Evolutionary conservation across 2,888 invertebrate species (phyloP).

Genomic region (Conops quadrifasciatus): DNA sequence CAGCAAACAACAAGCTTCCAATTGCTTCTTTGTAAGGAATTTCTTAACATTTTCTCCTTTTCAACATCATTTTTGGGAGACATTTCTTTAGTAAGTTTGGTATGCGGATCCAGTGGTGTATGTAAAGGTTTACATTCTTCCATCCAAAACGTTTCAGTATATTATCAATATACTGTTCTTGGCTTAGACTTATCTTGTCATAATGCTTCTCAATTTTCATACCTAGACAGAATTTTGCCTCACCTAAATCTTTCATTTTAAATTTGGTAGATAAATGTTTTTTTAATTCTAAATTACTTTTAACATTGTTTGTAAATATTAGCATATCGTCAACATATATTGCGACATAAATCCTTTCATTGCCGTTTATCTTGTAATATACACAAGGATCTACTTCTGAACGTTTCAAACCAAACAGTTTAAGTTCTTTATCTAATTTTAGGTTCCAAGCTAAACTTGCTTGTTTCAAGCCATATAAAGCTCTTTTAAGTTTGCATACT

Average conservation of each 20-base stretch:
- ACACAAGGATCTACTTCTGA: background rate
- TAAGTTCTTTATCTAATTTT: background rate
- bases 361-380: background rate
- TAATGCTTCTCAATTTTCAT: background rate
- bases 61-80: slow-evolving; percentile 39
- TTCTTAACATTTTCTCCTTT: slow-evolving; percentile 38
- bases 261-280: background rate
- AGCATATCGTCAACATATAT: slow-evolving; percentile 3
- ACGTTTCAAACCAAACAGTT: background rate
- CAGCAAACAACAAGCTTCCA: slow-evolving; percentile 39
- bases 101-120: slow-evolving; percentile 24
- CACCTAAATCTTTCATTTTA: background rate
- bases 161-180: background rate
- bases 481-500: background rate
- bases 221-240: background rate
- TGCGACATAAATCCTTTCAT: background rate
- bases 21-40: slow-evolving; percentile 42
- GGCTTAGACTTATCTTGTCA: background rate
- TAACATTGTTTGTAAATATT: background rate
- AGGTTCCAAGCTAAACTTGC: background rate
- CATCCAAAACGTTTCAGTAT: slow-evolving; percentile 22
- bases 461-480: background rate
- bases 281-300: background rate
- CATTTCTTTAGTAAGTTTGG: slow-evolving; percentile 36
- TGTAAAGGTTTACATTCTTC: slow-evolving; percentile 21